Evolutionary conservation across 2,888 invertebrate genomes (phyloP).

Genomic region (Selenia dentaria): DNA sequence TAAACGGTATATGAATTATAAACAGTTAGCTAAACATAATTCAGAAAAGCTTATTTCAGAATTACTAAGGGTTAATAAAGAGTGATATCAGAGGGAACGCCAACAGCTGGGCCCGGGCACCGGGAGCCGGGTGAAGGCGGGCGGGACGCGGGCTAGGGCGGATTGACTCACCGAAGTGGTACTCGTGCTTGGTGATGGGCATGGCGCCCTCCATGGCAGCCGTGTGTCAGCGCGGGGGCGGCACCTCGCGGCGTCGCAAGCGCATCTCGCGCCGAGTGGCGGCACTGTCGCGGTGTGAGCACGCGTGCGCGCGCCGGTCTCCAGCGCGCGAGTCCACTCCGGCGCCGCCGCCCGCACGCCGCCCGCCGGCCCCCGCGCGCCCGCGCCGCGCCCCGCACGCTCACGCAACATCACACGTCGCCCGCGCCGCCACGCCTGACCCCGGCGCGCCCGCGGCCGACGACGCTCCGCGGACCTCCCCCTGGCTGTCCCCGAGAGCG

Average conservation of each 20-base stretch:
- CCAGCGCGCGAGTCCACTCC: slow-evolving; percentile 32
- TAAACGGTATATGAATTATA: too few relatives aligned
- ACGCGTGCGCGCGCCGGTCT: slow-evolving; percentile 37
- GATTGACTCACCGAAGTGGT: slow-evolving; percentile 67
- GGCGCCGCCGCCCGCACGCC: slow-evolving; percentile 28
- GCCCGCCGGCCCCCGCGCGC: slow-evolving; percentile 23
- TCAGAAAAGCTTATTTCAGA: too few relatives aligned
- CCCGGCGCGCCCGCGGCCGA: slow-evolving; percentile 11
- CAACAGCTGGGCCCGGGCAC: too few relatives aligned
- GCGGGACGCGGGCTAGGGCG: background rate
- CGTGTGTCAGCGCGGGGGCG: slow-evolving; percentile 35
- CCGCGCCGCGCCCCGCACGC: slow-evolving; percentile 22
- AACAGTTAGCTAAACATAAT: too few relatives aligned
- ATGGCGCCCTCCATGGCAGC: slow-evolving; percentile 44
- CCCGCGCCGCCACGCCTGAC: slow-evolving; percentile 35
- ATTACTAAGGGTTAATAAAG: too few relatives aligned
- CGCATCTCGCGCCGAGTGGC: slow-evolving; percentile 28
- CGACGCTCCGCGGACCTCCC: too few relatives aligned
- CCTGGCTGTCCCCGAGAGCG: too few relatives aligned
- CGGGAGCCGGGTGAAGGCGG: background rate
- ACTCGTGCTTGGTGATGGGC: slow-evolving; percentile 62
- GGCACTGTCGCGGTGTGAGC: slow-evolving; percentile 21
- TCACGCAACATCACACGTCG: too few relatives aligned
- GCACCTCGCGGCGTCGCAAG: slow-evolving; percentile 44
- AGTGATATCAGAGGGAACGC: too few relatives aligned